These are phyloP conservation scores for Zaprionus bogoriensis DNA, from an alignment of 2,888 invertebrate genomes.

Conservation along the genomic window DNA sequence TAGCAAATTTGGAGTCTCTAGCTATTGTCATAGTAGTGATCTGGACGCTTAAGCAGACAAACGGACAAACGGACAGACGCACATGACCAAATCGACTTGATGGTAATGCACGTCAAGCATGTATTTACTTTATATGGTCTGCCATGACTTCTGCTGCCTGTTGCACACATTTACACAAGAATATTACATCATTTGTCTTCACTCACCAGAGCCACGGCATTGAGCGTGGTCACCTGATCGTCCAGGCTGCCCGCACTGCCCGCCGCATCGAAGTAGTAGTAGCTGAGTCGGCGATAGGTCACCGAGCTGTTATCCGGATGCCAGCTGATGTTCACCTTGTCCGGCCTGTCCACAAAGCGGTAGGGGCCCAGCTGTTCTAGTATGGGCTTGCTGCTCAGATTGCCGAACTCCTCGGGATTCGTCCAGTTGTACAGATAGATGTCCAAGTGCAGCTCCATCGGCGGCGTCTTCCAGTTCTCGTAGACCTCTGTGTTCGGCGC, in stretches of 20 bases:
- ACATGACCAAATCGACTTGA: too few relatives aligned
- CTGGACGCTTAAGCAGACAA: too few relatives aligned
- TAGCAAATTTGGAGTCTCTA: too few relatives aligned
- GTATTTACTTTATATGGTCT: too few relatives aligned
- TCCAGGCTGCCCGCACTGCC: slow-evolving; percentile 87
- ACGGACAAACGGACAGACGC: too few relatives aligned
- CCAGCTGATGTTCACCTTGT: slow-evolving; percentile 89
- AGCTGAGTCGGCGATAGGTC: slow-evolving; percentile 87
- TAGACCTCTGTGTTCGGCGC: slow-evolving; percentile 86
- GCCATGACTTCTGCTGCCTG: too few relatives aligned
- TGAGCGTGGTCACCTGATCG: slow-evolving; percentile 89
- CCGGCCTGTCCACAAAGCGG: slow-evolving; percentile 87
- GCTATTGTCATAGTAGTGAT: too few relatives aligned
- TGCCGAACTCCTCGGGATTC: slow-evolving; percentile 87
- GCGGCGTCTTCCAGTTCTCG: slow-evolving; percentile 88
- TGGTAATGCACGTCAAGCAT: too few relatives aligned
- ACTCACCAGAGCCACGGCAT: slow-evolving; percentile 89
- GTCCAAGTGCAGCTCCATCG: slow-evolving; percentile 86
- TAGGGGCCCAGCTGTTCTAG: slow-evolving; percentile 86
- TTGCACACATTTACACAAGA: too few relatives aligned
- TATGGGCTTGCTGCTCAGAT: slow-evolving; percentile 84
- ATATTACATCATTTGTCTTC: too few relatives aligned
- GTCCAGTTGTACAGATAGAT: slow-evolving; percentile 92
- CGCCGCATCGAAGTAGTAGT: slow-evolving; percentile 88
- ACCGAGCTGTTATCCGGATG: slow-evolving; percentile 89